Evolutionary conservation across 2,888 invertebrate genomes (phyloP).

Genomic region (Limnephilus rhombicus): DNA sequence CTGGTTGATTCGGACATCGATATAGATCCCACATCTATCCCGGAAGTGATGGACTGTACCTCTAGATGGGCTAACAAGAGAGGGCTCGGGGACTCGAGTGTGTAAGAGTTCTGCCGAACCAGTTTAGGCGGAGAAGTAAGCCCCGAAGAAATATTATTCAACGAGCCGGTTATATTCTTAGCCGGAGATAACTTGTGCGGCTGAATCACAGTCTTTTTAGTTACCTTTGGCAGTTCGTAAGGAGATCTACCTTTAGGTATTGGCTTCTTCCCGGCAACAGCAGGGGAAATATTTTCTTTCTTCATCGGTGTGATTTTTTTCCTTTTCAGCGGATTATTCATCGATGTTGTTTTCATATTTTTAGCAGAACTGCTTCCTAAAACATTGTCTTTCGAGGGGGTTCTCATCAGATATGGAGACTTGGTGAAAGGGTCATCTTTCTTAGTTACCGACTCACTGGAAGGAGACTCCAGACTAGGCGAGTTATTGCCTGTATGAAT

Average conservation of each 20-base stretch:
- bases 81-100: slow-evolving; percentile 87
- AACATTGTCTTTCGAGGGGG: slow-evolving; percentile 40
- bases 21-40: slow-evolving; percentile 75
- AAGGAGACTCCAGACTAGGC: not conserved
- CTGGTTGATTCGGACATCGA: slow-evolving; percentile 76
- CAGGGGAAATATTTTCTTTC: slow-evolving; percentile 54
- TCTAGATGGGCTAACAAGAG: slow-evolving; percentile 82
- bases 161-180: slow-evolving; percentile 71
- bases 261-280: slow-evolving; percentile 30
- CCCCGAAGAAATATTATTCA: slow-evolving; percentile 73
- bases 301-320: slow-evolving; percentile 53
- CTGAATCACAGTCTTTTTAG: slow-evolving; percentile 45
- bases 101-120: slow-evolving; percentile 87
- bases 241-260: slow-evolving; percentile 39
- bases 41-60: slow-evolving; percentile 74
- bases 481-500: not conserved
- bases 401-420: slow-evolving; percentile 10
- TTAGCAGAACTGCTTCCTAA: slow-evolving; percentile 42
- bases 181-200: slow-evolving; percentile 63
- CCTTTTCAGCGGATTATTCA: slow-evolving; percentile 49
- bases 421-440: slow-evolving; percentile 66
- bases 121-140: slow-evolving; percentile 72
- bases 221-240: slow-evolving; percentile 53
- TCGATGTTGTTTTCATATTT: slow-evolving; percentile 41
- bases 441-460: slow-evolving; percentile 46